Base-by-base conservation (phyloP, 2,888 invertebrate genomes). In the Callinectes sapidus region DNA sequence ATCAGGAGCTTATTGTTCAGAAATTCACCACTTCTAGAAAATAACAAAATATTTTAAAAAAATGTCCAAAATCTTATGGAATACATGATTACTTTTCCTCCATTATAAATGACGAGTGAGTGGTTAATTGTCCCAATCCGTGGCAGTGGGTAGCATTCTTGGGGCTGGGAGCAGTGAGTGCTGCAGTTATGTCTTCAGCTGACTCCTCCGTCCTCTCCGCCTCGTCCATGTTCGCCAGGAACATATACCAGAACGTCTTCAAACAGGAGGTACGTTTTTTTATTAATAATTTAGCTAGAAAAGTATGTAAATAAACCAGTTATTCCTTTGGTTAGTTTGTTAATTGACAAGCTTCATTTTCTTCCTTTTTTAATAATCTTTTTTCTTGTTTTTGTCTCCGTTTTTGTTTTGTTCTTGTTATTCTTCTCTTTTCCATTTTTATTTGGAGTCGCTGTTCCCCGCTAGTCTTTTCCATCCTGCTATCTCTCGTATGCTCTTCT, bases 171-270 rank as follows among this genome's bases (percentile, higher is more conserved):
- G 97, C 97, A 8, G 97, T 97, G 71, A 97, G 97, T 0, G 97
- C 97, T 0, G 97, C 97, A 10, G 97, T 97, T n/a, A 97, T 97
- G 97, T 97, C 97, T 0, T 97, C 97, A 2, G 97, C 97, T 0
- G 97, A 97, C 95, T 97, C 97, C 2, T 97, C 97, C 90, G 97
- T 97, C 87, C 96, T 97, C 18, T 97, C 97, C 0, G 97, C 97
- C 54, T 97, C 97, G 94, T 97, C 97, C 39, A 97, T 97, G 97
- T 97, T 97, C 95, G 97, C 97, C 32, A 96, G 97, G 94, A 97
- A 97, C 95, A 94, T 94, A 85, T 94, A 94, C 91, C 93, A 94
- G 48, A 93, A 94, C 54, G 93, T 94, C 32, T 94, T 94, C 93
- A 77, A 93, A 55, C 94, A 92, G 18, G 18, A 89, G 92, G 94